Percentiles rank a stretch among this genome's conserved stretches.
Evolutionary conservation across 2,113 vertebrate genomes (phyloP).

Genomic region (Pseudorhombus dupliciocellatus): DNA sequence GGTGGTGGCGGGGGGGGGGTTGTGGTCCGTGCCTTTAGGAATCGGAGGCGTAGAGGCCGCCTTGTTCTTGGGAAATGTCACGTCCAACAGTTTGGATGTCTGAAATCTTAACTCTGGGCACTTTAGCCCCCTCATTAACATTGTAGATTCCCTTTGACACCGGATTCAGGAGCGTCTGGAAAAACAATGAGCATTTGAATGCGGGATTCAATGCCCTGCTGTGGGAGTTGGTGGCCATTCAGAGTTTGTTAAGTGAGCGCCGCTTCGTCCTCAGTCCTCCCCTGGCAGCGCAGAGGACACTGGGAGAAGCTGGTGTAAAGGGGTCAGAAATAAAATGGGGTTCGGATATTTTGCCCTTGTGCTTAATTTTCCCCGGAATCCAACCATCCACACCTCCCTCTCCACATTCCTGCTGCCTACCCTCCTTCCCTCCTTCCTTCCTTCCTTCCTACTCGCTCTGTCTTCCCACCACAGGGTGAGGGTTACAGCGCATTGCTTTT

Average conservation of each 20-base stretch:
- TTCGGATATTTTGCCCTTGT: not conserved
- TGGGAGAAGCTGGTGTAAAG: not conserved
- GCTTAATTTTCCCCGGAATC: conserved; percentile 22
- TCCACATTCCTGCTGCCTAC: conserved; percentile 47
- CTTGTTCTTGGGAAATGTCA: conserved; percentile 66
- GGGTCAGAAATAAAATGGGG: not conserved
- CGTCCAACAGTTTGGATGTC: conserved; percentile 50
- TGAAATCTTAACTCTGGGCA: conserved; percentile 54
- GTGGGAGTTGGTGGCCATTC: conserved; percentile 60
- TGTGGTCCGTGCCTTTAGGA: conserved; percentile 32
- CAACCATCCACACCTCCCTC: conserved; percentile 14
- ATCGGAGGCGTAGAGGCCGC: conserved; percentile 3
- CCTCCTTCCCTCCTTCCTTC: not conserved
- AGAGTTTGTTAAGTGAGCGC: conserved; percentile 28
- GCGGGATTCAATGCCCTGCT: conserved; percentile 63
- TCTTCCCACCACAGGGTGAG: conserved; percentile 70
- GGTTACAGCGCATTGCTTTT: conserved; percentile 89
- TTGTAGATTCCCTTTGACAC: conserved; percentile 74
- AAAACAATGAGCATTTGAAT: conserved; percentile 77
- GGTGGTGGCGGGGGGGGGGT: conserved; percentile 3
- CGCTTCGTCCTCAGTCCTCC: conserved; percentile 44
- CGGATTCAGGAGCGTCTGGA: conserved; percentile 62
- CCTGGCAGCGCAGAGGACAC: conserved; percentile 2
- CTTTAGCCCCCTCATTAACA: conserved; percentile 75
- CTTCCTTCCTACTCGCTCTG: conserved; percentile 22